A percentile compares a stretch with the other conserved stretches of the same genome.
Conservation (phyloP, 2,797 vertebrate species). For the Hephaestus fuliginosus region DNA sequence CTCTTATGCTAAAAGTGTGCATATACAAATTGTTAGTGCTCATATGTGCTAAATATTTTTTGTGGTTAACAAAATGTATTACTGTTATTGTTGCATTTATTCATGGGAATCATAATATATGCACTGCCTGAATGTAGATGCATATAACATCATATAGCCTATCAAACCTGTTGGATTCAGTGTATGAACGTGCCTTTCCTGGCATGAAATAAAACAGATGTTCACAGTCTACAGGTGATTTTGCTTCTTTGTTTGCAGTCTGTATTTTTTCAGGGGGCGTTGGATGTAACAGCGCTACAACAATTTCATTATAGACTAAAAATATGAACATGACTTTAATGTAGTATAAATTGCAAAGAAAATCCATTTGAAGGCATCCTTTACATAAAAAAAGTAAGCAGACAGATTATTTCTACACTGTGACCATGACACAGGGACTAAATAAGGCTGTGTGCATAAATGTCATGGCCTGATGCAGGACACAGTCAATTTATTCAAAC, state of each 20-base stretch:
- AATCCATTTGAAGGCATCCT: background rate
- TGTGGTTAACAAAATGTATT: constrained; percentile 82
- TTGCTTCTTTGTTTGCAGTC: constrained; percentile 6
- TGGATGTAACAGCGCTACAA: background rate
- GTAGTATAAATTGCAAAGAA: background rate
- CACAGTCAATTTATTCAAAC: background rate
- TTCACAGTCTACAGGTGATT: constrained; percentile 57
- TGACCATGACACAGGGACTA: background rate
- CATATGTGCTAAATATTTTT: constrained; percentile 77
- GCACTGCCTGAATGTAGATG: constrained; percentile 85
- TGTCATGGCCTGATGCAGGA: background rate
- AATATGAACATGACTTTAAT: background rate
- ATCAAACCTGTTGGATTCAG: constrained; percentile 72
- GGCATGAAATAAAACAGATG: constrained; percentile 83
- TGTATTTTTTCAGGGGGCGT: background rate
- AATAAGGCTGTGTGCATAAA: no score
- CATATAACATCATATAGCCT: constrained; percentile 80
- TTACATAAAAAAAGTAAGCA: background rate
- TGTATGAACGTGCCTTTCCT: constrained; percentile 79
- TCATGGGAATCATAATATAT: constrained; percentile 77
- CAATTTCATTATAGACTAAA: background rate
- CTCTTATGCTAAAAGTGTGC: constrained; percentile 78
- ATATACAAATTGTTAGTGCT: constrained; percentile 78
- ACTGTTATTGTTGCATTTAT: constrained; percentile 84
- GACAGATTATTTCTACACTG: background rate